These are phyloP conservation scores for Lophius americanus DNA, from an alignment of 2,797 vertebrate genomes.

Conservation along the genomic window DNA sequence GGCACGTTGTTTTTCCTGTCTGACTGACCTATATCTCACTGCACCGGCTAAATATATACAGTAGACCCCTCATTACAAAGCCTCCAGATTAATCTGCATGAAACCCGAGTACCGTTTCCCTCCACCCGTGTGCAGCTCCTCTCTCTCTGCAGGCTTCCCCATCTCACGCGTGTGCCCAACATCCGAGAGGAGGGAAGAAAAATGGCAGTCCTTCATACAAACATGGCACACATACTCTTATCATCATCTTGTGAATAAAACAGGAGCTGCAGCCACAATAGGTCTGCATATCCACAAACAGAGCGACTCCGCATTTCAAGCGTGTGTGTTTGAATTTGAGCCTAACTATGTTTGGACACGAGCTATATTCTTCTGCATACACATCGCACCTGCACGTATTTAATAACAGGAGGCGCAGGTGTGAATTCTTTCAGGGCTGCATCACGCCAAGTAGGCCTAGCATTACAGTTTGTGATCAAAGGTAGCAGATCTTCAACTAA, in stretches of 20 bases:
- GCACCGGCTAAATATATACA: constrained; percentile 77
- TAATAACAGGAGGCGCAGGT: constrained; percentile 74
- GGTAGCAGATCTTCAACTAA: neutral
- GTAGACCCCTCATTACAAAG: constrained; percentile 72
- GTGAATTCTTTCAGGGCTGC: constrained; percentile 66
- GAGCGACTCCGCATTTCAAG: neutral
- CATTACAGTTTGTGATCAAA: neutral
- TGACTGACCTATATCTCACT: constrained; percentile 76
- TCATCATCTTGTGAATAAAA: constrained; percentile 33
- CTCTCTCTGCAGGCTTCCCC: constrained; percentile 38
- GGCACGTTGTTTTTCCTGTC: constrained; percentile 63
- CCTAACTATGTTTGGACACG: neutral
- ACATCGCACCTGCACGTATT: constrained; percentile 77
- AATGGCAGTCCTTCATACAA: constrained; percentile 35
- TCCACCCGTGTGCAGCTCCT: constrained; percentile 17
- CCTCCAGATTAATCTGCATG: constrained; percentile 74
- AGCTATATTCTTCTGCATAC: constrained; percentile 44
- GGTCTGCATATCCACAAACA: constrained; percentile 37
- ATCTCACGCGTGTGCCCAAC: constrained; percentile 6
- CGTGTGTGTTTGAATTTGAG: constrained; percentile 25
- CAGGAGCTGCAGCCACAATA: constrained; percentile 17
- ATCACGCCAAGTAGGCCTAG: constrained; percentile 31
- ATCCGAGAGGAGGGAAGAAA: neutral
- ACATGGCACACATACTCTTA: constrained; percentile 14
- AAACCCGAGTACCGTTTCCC: constrained; percentile 65